Conservation (phyloP, 2,797 vertebrate genomes). For the Pampus argenteus region DNA sequence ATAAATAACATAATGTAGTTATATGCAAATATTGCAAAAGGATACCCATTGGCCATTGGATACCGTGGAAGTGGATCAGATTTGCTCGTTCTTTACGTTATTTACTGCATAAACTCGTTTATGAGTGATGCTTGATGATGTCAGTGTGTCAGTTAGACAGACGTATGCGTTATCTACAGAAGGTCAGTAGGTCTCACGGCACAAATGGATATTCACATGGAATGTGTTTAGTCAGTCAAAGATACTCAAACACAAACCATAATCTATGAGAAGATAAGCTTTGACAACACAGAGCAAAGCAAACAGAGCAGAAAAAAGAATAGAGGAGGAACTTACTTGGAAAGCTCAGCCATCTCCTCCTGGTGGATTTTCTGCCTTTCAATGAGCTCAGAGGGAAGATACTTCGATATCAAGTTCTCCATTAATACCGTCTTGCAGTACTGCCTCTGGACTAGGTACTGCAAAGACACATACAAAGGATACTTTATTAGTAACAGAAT, state of each 20-base stretch:
- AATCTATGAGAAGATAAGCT: neutral
- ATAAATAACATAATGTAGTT: too few relatives aligned
- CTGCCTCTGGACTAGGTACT: constrained; percentile 92
- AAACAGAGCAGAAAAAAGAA: neutral
- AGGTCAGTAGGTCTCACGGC: constrained; percentile 56
- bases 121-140: constrained; percentile 26
- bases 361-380: constrained; percentile 91
- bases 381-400: constrained; percentile 88
- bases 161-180: neutral
- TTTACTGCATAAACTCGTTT: neutral
- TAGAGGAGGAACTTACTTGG: constrained; percentile 67
- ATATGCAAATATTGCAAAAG: too few relatives aligned
- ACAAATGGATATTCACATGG: neutral
- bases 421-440: constrained; percentile 90
- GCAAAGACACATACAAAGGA: constrained; percentile 28
- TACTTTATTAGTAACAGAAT: neutral
- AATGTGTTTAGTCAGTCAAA: neutral
- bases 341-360: constrained; percentile 87
- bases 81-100: neutral
- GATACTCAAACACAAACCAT: neutral
- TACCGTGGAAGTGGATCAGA: neutral
- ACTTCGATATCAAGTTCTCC: constrained; percentile 89
- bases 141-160: constrained; percentile 42
- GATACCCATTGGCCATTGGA: too few relatives aligned
- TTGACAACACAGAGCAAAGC: neutral